Conservation (phyloP, 2,113 vertebrate species). For the Paradoxurus hermaphroditus region DNA sequence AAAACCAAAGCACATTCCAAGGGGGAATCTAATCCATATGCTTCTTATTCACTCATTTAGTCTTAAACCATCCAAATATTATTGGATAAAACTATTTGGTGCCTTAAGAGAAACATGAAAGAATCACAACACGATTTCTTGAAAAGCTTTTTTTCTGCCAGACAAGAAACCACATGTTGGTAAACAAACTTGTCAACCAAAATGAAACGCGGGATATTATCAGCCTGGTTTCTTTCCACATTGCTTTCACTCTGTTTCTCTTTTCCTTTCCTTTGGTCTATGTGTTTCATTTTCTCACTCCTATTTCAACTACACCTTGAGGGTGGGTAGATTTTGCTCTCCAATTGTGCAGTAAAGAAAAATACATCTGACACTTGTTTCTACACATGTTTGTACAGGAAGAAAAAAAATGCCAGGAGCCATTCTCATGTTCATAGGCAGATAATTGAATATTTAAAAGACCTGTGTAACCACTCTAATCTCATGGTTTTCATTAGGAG, state of each 20-base stretch:
- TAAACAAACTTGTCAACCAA: conserved; percentile 51
- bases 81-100: conserved; percentile 12
- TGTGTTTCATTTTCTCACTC: neutral
- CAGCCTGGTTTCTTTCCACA: neutral
- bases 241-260: neutral
- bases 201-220: neutral
- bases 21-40: neutral
- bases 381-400: neutral
- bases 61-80: conserved; percentile 43
- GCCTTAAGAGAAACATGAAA: conserved; percentile 4
- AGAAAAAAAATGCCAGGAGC: neutral
- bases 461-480: neutral
- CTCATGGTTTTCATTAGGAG: neutral
- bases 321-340: neutral
- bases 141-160: neutral
- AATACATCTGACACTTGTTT: neutral
- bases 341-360: neutral
- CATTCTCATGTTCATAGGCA: neutral
- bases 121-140: conserved; percentile 45
- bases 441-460: neutral
- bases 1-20: neutral
- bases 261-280: neutral
- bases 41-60: conserved; percentile 4
- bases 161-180: conserved; percentile 16
- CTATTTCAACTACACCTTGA: neutral